phyloP scores from a whole-genome alignment of 2,797 vertebrate species.

The Peromyscus eremicus region DNA sequence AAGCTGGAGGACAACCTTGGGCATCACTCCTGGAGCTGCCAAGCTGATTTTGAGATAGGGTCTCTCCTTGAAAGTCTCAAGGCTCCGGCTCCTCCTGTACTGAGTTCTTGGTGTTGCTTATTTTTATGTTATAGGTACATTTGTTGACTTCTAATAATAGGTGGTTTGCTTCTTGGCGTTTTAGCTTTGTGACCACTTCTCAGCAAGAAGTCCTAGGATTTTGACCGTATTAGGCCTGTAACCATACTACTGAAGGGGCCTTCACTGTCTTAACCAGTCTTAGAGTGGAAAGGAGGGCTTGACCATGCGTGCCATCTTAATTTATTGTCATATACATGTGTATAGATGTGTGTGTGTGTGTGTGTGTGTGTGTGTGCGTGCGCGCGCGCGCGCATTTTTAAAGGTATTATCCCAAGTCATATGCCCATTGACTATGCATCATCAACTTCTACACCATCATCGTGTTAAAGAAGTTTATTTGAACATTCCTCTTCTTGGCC shows the following conservation, averaged over 20 bases:
- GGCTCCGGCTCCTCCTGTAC: not conserved
- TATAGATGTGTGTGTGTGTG: too few relatives aligned
- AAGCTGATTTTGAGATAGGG: not conserved
- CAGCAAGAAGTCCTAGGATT: too few relatives aligned
- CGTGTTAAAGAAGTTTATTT: constrained; percentile 1
- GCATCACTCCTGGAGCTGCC: not conserved
- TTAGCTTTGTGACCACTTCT: not conserved
- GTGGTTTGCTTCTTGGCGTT: not conserved
- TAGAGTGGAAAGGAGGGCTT: not conserved
- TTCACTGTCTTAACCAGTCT: not conserved
- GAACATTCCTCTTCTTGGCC: not conserved
- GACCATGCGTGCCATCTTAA: not conserved
- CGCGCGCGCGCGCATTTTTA: too few relatives aligned
- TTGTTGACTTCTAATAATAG: not conserved
- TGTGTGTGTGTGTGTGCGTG: too few relatives aligned
- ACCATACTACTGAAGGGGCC: too few relatives aligned
- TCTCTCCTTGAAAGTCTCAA: not conserved
- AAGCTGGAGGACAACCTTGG: not conserved
- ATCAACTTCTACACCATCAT: not conserved
- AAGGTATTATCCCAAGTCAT: not conserved
- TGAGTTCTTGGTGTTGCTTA: not conserved
- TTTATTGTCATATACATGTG: not conserved
- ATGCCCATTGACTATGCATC: not conserved
- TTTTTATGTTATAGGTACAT: not conserved
- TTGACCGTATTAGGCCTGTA: too few relatives aligned